Evolutionary conservation across 2,888 invertebrate genomes (phyloP).

Genomic region (Marronus borbonicus): DNA sequence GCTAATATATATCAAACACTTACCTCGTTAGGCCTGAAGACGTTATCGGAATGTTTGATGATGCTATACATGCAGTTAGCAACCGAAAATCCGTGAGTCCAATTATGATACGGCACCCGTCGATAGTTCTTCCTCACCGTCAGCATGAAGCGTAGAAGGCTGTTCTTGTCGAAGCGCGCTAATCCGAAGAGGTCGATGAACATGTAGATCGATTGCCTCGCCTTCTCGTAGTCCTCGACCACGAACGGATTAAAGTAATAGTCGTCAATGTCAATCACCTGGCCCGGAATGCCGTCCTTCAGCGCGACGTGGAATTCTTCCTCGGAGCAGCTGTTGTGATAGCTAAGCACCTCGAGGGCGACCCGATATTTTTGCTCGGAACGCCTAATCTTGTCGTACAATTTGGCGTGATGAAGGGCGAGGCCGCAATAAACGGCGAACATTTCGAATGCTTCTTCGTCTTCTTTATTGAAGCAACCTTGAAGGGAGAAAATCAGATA

Average conservation of each 20-base stretch:
- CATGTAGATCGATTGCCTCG: slow-evolving; percentile 82
- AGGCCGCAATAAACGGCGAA: slow-evolving; percentile 90
- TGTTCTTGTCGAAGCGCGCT: slow-evolving; percentile 78
- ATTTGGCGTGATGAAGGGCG: slow-evolving; percentile 87
- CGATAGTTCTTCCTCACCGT: slow-evolving; percentile 91
- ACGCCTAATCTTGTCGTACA: slow-evolving; percentile 86
- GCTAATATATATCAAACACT: slow-evolving; percentile 50
- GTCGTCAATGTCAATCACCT: slow-evolving; percentile 70
- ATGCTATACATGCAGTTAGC: slow-evolving; percentile 88
- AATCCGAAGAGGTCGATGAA: slow-evolving; percentile 80
- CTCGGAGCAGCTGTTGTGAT: slow-evolving; percentile 86
- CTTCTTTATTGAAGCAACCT: slow-evolving; percentile 75
- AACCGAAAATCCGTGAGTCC: slow-evolving; percentile 90
- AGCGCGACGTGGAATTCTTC: slow-evolving; percentile 73
- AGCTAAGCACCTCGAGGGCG: slow-evolving; percentile 87
- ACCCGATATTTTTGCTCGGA: slow-evolving; percentile 89
- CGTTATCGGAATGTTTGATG: slow-evolving; percentile 74
- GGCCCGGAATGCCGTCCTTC: slow-evolving; percentile 58
- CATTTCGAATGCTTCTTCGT: slow-evolving; percentile 87
- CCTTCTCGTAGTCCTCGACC: slow-evolving; percentile 81
- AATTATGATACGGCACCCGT: slow-evolving; percentile 89
- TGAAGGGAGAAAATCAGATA: background rate
- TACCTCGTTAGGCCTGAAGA: slow-evolving; percentile 77
- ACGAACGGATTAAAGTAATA: slow-evolving; percentile 83
- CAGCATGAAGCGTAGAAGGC: slow-evolving; percentile 81